phyloP scores from a whole-genome alignment of 1,140 invertebrate genomes.

The Cotesia glomerata region DNA sequence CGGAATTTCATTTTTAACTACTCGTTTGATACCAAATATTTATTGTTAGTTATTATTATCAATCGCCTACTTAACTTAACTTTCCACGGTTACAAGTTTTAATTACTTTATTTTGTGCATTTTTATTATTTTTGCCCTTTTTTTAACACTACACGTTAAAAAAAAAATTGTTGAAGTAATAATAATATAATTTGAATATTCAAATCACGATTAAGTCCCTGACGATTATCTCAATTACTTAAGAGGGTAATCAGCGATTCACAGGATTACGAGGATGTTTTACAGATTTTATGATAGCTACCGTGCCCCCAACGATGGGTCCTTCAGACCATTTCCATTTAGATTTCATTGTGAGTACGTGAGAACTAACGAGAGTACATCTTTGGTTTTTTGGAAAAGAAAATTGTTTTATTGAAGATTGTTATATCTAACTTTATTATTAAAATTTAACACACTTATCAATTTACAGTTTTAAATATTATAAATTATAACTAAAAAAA shows the following conservation, averaged over 20 bases:
- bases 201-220: neutral
- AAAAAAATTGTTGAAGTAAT: too few relatives aligned
- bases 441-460: neutral
- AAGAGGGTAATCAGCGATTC: slow-evolving; percentile 14
- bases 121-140: neutral
- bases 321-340: slow-evolving; percentile 52
- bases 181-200: slow-evolving; percentile 5
- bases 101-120: too few relatives aligned
- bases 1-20: too few relatives aligned
- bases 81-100: too few relatives aligned
- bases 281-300: slow-evolving; percentile 62
- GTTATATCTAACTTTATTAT: neutral
- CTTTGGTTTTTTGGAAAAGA: neutral
- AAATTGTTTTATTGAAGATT: neutral
- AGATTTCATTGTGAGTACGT: slow-evolving; percentile 59
- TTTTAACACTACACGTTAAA: too few relatives aligned
- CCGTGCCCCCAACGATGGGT: slow-evolving; percentile 55
- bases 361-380: neutral
- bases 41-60: too few relatives aligned
- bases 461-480: too few relatives aligned
- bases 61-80: too few relatives aligned
- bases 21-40: too few relatives aligned
- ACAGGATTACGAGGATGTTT: slow-evolving; percentile 47
- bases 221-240: neutral
- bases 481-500: too few relatives aligned